These are phyloP conservation scores for Anas bernieri DNA, from an alignment of 2,797 vertebrate species.

Conservation along the genomic window DNA sequence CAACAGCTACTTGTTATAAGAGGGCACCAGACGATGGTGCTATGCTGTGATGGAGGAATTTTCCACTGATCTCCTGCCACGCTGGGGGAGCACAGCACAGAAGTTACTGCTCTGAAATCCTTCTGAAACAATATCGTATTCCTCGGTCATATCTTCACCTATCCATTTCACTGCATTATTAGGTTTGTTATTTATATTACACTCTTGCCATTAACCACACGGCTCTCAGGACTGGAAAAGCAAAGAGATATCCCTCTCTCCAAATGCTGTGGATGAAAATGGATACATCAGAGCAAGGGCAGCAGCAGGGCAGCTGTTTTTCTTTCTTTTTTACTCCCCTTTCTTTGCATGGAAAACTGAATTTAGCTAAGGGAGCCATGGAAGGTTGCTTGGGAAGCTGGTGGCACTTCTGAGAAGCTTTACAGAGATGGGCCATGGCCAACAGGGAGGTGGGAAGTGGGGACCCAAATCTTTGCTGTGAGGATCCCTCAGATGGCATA, in stretches of 20 bases:
- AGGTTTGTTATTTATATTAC: background rate
- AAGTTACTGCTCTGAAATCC: background rate
- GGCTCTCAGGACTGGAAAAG: background rate
- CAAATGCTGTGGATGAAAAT: background rate
- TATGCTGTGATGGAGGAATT: conserved; percentile 1
- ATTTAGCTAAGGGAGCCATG: background rate
- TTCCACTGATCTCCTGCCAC: background rate
- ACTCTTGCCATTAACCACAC: background rate
- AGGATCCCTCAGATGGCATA: background rate
- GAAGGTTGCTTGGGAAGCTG: background rate
- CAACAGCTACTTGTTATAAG: background rate
- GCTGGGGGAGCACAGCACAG: background rate
- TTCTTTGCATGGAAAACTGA: background rate
- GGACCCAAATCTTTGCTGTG: background rate
- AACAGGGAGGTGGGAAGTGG: fast-evolving
- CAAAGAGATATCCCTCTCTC: background rate
- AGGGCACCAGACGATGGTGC: background rate
- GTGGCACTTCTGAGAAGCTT: background rate
- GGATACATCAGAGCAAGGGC: background rate
- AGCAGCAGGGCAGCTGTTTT: background rate
- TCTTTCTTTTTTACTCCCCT: fast-evolving
- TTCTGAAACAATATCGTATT: background rate
- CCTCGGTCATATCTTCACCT: background rate
- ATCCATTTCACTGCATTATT: background rate
- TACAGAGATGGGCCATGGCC: fast-evolving